Evolutionary conservation across 2,888 invertebrate species (phyloP), one percentile per base, ranked within the genome.

Genomic region (Hirtodrosophila duncani): DNA sequence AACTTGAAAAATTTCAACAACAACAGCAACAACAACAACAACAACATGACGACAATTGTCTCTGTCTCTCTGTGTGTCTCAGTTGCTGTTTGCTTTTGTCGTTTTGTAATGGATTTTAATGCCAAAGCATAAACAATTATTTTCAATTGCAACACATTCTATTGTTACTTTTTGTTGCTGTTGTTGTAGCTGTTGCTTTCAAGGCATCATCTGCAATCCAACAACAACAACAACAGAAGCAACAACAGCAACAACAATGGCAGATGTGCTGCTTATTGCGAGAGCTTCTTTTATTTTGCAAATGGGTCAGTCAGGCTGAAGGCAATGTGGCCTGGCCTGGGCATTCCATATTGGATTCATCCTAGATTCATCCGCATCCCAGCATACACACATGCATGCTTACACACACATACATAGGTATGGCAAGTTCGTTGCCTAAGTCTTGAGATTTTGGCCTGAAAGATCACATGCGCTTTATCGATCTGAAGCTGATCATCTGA

Each of bases 71-170:
- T 33, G 41, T 18, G 41, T 13, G 4, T 52, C 45, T 11, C 1
- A 44, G 36, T 51, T 46, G 50, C 21, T 65, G 69, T 46, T 59
- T 48, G 51, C 49, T 59, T 67, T 67, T 67, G 61, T 67, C 50
- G 59, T 62, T 74, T 67, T 71, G 77, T 57, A 80, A 71, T 80
- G 80, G n/a, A 77, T 74, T 72, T 72, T 72, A 78, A 72, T 72
- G 75, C 79, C 72, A 72, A n/a, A 59, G 59, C 79, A 74, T 74
- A 71, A 74, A 80, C 80, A 74, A 74, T 74, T 74, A 80, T 74
- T 74, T 74, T 57, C 51, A 61, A 80, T 74, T 74, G 74, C 74
- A 71, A 71, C 62, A 74, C 78, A 75, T 71, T 72, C 80, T 70
- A 63, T 79, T 72, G 80, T 79, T 70, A 57, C 69, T 63, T 51